Percentiles rank a stretch among this genome's conserved stretches.
Conservation (phyloP, 2,888 invertebrate genomes). For the Drosophila cognata region DNA sequence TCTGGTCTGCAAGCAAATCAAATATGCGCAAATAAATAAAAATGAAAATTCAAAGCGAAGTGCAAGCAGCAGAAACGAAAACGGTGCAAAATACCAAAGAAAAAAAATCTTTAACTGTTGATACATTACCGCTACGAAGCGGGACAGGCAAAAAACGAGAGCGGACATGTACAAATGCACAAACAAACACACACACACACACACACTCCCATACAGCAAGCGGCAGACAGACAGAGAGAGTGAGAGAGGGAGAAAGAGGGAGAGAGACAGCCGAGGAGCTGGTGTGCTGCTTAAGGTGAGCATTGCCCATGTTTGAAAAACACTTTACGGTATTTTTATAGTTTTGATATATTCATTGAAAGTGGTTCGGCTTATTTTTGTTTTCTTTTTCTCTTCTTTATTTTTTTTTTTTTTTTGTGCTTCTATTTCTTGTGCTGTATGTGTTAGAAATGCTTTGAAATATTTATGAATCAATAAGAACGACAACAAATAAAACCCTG, state of each 20-base stretch:
- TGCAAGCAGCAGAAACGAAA: conserved; percentile 55
- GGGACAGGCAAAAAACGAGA: conserved; percentile 3
- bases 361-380: conserved; percentile 60
- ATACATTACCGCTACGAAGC: conserved; percentile 51
- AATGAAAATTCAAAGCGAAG: conserved; percentile 75
- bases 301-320: conserved; percentile 63
- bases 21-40: conserved; percentile 80
- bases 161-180: conserved; percentile 18
- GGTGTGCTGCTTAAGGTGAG: conserved; percentile 62
- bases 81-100: conserved; percentile 28
- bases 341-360: conserved; percentile 80
- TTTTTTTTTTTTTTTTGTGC: neutral
- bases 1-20: conserved; percentile 59
- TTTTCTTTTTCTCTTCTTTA: neutral
- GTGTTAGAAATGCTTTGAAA: conserved; percentile 75
- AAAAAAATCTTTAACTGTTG: conserved; percentile 54
- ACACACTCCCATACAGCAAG: neutral
- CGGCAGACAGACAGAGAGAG: neutral
- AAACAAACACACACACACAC: conserved; percentile 15
- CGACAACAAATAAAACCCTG: conserved; percentile 56
- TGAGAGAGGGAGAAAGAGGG: neutral
- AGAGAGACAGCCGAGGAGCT: conserved; percentile 1
- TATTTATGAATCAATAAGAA: conserved; percentile 77
- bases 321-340: conserved; percentile 79
- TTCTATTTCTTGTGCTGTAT: conserved; percentile 30